These are phyloP conservation scores for Okamejei kenojei DNA, from an alignment of 2,797 vertebrate genomes.

Conservation along the genomic window DNA sequence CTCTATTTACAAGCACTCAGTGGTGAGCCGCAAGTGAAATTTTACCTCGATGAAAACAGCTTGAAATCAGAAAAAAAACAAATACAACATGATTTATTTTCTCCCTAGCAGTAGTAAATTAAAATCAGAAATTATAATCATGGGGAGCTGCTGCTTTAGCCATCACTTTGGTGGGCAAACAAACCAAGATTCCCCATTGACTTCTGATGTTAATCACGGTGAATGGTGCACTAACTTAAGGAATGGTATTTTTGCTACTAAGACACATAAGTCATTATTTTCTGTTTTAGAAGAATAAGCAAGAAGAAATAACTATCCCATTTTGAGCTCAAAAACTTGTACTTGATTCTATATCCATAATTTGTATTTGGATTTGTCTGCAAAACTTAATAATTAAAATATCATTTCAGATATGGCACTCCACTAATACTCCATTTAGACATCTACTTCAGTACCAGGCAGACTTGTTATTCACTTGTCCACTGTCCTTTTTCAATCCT, in stretches of 20 bases:
- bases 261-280: neutral
- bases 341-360: neutral
- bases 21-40: conserved; percentile 35
- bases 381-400: neutral
- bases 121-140: conserved; percentile 16
- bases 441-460: neutral
- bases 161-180: neutral
- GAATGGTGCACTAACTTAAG: neutral
- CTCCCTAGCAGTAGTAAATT: conserved; percentile 25
- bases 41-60: conserved; percentile 34
- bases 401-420: neutral
- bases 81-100: conserved; percentile 20
- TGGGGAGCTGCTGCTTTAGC: conserved; percentile 22
- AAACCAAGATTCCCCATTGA: conserved; percentile 17
- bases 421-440: neutral
- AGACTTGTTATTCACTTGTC: neutral
- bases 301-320: neutral
- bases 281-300: neutral
- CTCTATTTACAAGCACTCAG: conserved; percentile 26
- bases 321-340: neutral
- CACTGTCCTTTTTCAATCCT: neutral
- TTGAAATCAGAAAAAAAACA: conserved; percentile 27
- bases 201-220: conserved; percentile 22
- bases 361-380: neutral
- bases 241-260: neutral